Base-by-base conservation (phyloP, 2,797 vertebrate genomes). In the Nyctalus aviator region DNA sequence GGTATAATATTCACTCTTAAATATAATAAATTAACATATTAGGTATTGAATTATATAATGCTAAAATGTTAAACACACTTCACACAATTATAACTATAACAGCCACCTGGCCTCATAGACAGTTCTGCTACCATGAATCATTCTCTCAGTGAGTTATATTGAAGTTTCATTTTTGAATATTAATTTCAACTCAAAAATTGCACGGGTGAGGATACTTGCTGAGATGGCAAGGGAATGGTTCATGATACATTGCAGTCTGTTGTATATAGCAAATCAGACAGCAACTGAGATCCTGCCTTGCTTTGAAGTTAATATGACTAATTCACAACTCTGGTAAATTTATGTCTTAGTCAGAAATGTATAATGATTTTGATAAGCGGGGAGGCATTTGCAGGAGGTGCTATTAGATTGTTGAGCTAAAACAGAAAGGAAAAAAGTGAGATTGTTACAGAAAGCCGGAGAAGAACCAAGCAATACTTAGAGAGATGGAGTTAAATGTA, bases 161-260 rank as follows among this genome's bases (percentile, higher is more conserved):
- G 4, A 90, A 91, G 81, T 50, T 82, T 92, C 77, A 72, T 66
- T 93, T 90, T 85, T 44, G 55, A 91, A n/a, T 90, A 41, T 84
- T 94, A 50, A 73, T 94, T 84, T 95, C 41, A 78, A 69, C 84
- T 94, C 50, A 79, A 2, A 46, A 78, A 66, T 95, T 77, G 55
- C 71, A 90, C 35, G 15, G 32, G 5, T 53, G 75, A 82, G 72
- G 18, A 25, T 68, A 2, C 55, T 73, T 62, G 79, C 71, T 48
- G 72, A 90, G 75, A 20, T 64, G 23, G 68, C 35, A 88, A 37
- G 69, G 84, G 11, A 92, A 6, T 44, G 30, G 76, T n/a, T 86
- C 30, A 6, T 82, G 81, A 18, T 57, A 32, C 59, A 4, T 9
- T 75, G 7, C 17, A 30, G 62, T 76, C 46, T 6, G 8, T 30